Conservation (phyloP, 2,888 invertebrate species). For the Protonemura montana region DNA sequence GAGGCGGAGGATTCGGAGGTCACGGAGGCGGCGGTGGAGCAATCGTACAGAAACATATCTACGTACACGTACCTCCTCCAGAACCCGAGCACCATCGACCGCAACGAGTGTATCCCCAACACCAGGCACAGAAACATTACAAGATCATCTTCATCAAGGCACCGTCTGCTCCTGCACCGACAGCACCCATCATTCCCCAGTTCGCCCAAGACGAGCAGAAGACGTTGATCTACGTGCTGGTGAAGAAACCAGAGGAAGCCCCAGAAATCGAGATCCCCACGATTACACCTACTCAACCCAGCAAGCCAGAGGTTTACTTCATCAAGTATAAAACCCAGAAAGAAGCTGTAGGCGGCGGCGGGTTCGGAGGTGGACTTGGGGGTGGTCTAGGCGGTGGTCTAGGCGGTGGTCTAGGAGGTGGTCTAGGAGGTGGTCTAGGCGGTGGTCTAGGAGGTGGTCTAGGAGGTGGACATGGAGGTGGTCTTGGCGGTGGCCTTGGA, state of each 20-base stretch:
- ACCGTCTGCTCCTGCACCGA: slow-evolving; percentile 82
- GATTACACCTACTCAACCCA: slow-evolving; percentile 80
- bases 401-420: slow-evolving; percentile 7
- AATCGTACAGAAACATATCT: slow-evolving; percentile 85
- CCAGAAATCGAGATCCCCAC: slow-evolving; percentile 81
- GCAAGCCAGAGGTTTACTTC: slow-evolving; percentile 91
- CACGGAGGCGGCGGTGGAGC: slow-evolving; percentile 55
- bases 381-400: slow-evolving; percentile 15
- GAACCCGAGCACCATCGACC: slow-evolving; percentile 76
- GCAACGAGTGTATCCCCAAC: slow-evolving; percentile 69
- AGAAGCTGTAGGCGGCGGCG: slow-evolving; percentile 50
- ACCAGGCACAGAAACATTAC: slow-evolving; percentile 86
- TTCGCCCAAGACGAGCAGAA: slow-evolving; percentile 82
- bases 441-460: background rate
- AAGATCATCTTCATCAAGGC: slow-evolving; percentile 94
- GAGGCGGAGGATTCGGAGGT: slow-evolving; percentile 53
- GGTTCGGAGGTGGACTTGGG: slow-evolving; percentile 12
- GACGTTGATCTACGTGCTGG: slow-evolving; percentile 87
- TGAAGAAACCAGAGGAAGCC: slow-evolving; percentile 86
- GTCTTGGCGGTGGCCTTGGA: slow-evolving; percentile 58
- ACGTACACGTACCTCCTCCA: slow-evolving; percentile 89
- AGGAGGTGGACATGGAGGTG: slow-evolving; percentile 58
- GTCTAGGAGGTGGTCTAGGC: slow-evolving; percentile 5
- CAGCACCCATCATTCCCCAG: slow-evolving; percentile 80
- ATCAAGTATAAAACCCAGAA: slow-evolving; percentile 80